These are phyloP conservation scores for Mimachlamys varia DNA, from an alignment of 2,888 invertebrate species.

Conservation along the genomic window DNA sequence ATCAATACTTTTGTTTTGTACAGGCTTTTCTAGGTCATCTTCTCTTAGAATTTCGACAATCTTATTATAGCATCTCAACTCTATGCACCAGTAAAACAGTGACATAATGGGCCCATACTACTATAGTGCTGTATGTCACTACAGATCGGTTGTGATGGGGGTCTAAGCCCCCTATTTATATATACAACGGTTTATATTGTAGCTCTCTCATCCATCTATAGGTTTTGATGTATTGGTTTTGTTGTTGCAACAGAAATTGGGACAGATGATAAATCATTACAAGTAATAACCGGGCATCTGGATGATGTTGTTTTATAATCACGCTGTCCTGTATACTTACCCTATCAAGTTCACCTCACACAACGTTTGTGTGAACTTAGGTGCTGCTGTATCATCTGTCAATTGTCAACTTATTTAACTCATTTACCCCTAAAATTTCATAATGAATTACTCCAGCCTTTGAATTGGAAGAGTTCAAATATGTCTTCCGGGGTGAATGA, in stretches of 20 bases:
- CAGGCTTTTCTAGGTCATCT: background rate
- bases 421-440: too few relatives aligned
- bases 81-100: background rate
- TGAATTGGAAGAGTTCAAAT: too few relatives aligned
- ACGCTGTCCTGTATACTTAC: background rate
- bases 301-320: background rate
- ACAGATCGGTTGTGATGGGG: background rate
- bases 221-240: background rate
- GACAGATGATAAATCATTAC: conserved; percentile 10
- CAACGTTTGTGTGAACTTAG: background rate
- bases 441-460: too few relatives aligned
- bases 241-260: background rate
- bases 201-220: background rate
- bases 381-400: background rate
- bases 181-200: background rate
- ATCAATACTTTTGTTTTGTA: background rate
- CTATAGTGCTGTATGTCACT: background rate
- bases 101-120: background rate
- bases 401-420: too few relatives aligned
- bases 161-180: background rate
- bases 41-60: background rate
- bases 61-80: conserved; percentile 2
- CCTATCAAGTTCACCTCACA: background rate
- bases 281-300: background rate
- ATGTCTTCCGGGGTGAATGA: too few relatives aligned